Percentiles rank a stretch among this genome's conserved stretches.
phyloP scores from a whole-genome alignment of 2,888 invertebrate species.

The Sphinx pinastri region DNA sequence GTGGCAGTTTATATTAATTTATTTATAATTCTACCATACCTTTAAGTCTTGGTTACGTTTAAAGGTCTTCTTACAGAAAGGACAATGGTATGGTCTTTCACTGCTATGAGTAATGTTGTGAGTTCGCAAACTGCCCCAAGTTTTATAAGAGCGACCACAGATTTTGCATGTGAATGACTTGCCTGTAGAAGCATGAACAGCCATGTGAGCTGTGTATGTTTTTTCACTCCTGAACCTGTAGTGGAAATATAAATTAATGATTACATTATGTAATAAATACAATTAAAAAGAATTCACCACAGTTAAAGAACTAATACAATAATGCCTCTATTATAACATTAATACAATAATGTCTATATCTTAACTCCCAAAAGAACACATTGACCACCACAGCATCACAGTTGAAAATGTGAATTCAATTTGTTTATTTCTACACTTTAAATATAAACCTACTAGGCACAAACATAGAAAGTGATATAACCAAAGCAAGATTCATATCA shows the following conservation, averaged over 20 bases:
- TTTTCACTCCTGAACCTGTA: constrained; percentile 86
- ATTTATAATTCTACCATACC: constrained; percentile 57
- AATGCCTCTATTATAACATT: too few species aligned
- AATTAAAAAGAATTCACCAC: too few species aligned
- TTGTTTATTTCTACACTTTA: not conserved
- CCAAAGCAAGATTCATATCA: too few species aligned
- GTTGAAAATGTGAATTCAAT: not conserved
- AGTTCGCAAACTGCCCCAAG: constrained; percentile 86
- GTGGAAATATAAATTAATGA: constrained; percentile 27
- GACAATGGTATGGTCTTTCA: constrained; percentile 87
- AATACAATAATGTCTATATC: too few species aligned
- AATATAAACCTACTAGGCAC: too few species aligned
- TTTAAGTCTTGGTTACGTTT: constrained; percentile 90
- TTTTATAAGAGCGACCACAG: constrained; percentile 88
- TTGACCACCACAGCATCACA: too few species aligned
- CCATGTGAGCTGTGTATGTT: constrained; percentile 86
- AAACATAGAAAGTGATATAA: too few species aligned
- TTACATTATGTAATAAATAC: too few species aligned
- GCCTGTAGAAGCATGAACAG: constrained; percentile 53
- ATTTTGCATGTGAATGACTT: constrained; percentile 79
- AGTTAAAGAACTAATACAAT: too few species aligned
- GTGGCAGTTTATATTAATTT: too few species aligned
- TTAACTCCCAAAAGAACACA: too few species aligned
- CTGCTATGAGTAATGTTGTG: constrained; percentile 89
- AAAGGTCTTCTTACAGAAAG: constrained; percentile 88